phyloP scores from a whole-genome alignment of 37 sponge, comb jelly and placozoan species.

The Axinella damicornis region DNA sequence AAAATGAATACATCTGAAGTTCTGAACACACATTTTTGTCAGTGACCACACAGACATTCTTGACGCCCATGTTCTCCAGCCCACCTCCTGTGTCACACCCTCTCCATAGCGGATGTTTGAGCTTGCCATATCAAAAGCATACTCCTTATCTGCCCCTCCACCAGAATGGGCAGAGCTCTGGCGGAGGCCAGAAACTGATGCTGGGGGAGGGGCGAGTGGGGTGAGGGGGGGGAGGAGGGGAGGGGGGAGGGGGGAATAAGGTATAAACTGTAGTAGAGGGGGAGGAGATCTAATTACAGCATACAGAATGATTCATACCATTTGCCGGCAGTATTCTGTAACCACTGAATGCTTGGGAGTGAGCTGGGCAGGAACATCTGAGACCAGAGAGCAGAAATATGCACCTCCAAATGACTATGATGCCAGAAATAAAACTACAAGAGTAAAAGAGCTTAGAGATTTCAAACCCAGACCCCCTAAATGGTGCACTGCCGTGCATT shows the following conservation, averaged over 20 bases:
- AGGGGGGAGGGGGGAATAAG: no score
- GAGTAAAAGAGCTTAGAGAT: no score
- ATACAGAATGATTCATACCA: background rate
- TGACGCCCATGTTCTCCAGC: constrained; percentile 55
- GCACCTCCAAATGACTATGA: no score
- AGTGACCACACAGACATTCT: constrained; percentile 42
- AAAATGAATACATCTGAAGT: no score
- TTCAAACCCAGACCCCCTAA: no score
- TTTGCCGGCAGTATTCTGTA: constrained; percentile 9
- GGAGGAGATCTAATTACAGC: no score
- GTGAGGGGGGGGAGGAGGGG: background rate
- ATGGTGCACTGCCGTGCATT: no score
- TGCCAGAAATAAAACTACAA: no score
- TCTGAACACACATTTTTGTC: constrained; percentile 50
- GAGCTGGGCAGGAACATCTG: constrained; percentile 41
- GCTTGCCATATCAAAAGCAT: constrained; percentile 74
- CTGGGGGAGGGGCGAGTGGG: no score
- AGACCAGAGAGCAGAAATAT: no score
- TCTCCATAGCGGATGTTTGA: constrained; percentile 81
- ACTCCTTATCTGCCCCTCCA: constrained; percentile 30
- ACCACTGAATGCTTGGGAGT: constrained; percentile 37
- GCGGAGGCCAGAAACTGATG: constrained; percentile 2
- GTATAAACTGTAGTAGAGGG: no score
- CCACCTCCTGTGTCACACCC: constrained; percentile 82
- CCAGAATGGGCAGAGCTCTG: background rate